Conservation (phyloP, 1,140 invertebrate genomes). For the Aporrectodea caliginosa region DNA sequence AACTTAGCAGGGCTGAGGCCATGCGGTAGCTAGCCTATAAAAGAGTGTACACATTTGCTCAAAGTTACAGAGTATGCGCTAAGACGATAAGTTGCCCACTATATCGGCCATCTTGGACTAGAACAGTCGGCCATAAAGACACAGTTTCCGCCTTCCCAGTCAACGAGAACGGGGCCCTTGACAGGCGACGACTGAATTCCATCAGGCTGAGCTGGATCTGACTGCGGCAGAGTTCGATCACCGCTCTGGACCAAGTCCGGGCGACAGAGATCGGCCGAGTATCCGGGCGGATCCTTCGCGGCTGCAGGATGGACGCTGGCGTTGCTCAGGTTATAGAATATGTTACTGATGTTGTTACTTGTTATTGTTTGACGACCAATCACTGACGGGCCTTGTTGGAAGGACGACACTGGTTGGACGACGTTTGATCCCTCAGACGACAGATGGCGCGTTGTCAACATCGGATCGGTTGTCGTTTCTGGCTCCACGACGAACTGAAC, state of each 20-base stretch:
- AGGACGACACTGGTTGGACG: background rate
- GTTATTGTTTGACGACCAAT: background rate
- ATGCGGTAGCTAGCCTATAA: no score
- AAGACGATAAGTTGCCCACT: no score
- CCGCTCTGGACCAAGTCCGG: background rate
- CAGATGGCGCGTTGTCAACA: background rate
- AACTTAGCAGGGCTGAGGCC: no score
- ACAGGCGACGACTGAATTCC: background rate
- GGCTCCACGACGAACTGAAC: background rate
- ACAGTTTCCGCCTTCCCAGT: background rate
- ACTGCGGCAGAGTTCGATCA: background rate
- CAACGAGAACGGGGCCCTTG: background rate
- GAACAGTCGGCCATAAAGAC: background rate
- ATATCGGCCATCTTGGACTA: background rate
- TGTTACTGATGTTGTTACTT: background rate
- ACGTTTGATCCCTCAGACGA: no score
- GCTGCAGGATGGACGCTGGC: no score
- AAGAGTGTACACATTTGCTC: no score
- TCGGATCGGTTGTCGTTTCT: background rate
- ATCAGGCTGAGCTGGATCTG: background rate
- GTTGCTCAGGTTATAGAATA: background rate
- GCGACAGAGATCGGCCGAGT: background rate
- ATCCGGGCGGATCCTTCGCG: background rate
- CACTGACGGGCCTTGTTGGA: background rate
- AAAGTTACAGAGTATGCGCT: no score